phyloP scores from a whole-genome alignment of 1,140 invertebrate genomes.

The Matsumurasca onukii region DNA sequence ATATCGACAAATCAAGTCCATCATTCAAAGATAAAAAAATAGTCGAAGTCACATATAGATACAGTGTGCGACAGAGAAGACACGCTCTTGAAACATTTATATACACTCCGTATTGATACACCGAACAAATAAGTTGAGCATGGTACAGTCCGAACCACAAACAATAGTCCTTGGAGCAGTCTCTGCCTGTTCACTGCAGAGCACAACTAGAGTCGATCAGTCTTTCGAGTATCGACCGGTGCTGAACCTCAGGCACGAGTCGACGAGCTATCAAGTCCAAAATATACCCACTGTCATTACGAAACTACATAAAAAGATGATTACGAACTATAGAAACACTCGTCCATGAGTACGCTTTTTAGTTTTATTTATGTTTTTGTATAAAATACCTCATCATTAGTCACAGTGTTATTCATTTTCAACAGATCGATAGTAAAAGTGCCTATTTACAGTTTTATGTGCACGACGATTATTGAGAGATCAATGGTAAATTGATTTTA shows the following conservation, averaged over 20 bases:
- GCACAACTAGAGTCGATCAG: background rate
- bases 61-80: slow-evolving; percentile 21
- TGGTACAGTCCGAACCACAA: slow-evolving; percentile 13
- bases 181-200: background rate
- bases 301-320: slow-evolving; percentile 5
- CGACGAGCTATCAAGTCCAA: too few relatives aligned
- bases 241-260: background rate
- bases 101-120: slow-evolving; percentile 22
- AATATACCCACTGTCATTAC: slow-evolving; percentile 18
- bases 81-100: background rate
- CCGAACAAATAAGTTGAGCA: slow-evolving; percentile 21
- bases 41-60: slow-evolving; percentile 22
- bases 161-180: too few relatives aligned
- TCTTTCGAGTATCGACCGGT: background rate
- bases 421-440: slow-evolving; percentile 20
- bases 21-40: slow-evolving; percentile 20
- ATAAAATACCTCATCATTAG: slow-evolving; percentile 6
- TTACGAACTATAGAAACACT: slow-evolving; percentile 11
- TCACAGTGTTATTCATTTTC: background rate
- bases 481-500: slow-evolving; percentile 16
- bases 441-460: slow-evolving; percentile 22
- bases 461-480: slow-evolving; percentile 20
- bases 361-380: slow-evolving; percentile 1
- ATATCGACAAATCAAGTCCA: slow-evolving; percentile 19
- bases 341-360: slow-evolving; percentile 3